phyloP scores from a whole-genome alignment of 2,888 invertebrate genomes.

The Latrodectus hesperus region DNA sequence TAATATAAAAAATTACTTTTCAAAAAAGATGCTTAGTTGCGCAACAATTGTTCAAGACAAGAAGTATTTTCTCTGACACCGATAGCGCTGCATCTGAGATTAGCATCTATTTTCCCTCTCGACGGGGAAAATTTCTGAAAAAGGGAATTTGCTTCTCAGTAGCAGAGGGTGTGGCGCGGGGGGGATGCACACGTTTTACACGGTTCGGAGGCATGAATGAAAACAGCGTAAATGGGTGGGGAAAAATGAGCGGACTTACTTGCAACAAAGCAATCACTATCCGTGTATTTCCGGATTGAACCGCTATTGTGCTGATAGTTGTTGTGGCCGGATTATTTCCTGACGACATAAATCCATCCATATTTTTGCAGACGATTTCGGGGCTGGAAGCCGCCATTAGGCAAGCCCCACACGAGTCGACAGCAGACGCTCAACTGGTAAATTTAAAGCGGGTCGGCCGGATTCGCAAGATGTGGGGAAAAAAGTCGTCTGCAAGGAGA shows the following conservation, averaged over 20 bases:
- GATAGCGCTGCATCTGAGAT: too few relatives aligned
- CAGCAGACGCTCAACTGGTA: constrained; percentile 48
- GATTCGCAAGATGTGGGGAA: neutral
- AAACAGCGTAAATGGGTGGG: neutral
- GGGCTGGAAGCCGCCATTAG: constrained; percentile 53
- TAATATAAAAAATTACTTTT: too few relatives aligned
- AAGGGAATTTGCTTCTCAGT: neutral
- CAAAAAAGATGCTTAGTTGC: too few relatives aligned
- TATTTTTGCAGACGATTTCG: constrained; percentile 30
- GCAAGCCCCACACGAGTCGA: constrained; percentile 40
- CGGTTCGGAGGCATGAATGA: neutral
- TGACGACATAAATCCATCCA: constrained; percentile 19
- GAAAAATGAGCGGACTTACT: constrained; percentile 79
- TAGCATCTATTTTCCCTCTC: neutral
- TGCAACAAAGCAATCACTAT: constrained; percentile 91
- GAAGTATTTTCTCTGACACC: too few relatives aligned
- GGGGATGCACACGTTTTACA: neutral
- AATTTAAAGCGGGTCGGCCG: constrained; percentile 46
- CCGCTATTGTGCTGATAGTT: constrained; percentile 87
- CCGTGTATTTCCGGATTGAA: constrained; percentile 88
- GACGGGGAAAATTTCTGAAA: neutral
- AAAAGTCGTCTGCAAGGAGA: constrained; percentile 19
- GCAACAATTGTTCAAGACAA: too few relatives aligned
- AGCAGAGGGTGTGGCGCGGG: neutral
- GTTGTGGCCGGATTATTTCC: constrained; percentile 46